Base-by-base conservation (phyloP, 2,113 vertebrate species). In the Notothenia rossii region DNA sequence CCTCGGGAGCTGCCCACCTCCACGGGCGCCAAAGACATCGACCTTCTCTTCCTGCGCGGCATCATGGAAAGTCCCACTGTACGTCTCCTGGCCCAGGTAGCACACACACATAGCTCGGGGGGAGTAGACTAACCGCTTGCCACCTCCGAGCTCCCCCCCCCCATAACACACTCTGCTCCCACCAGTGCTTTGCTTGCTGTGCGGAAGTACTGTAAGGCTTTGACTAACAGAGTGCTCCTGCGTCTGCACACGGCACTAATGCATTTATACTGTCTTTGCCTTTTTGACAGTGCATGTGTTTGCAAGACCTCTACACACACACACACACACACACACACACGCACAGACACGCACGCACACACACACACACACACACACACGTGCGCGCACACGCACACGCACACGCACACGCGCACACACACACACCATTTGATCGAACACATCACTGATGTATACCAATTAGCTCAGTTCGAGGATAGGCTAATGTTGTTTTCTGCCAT, bases 41-140 rank as follows among this genome's bases (percentile, higher is more conserved):
- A 99, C 94, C 96, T 99, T 71, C 97, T 99, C 92, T 99, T 99
- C 91, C 96, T 99, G 75, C 97, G 98, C 82, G 98, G 98, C 88
- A 97, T 99, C 93, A 99, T 99, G 97, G 98, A 99, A 92, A 99
- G 99, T 90, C 97, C 97, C 62, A 97, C 95, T 88, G 97, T 99
- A 94, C 94, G 96, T 88, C 97, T 96, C 36, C 95, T 96, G 85
- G 95, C 95, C 85, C 95, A 98, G 96, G 96, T 98, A 97, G 86
- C 86, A 86, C 85, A 89, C 85, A 86, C 62, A 77, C 83, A 86
- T 40, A 77, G 75, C 49, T 73, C 50, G 48, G 54, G 82, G 64
- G 48, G 73, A 84, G 77, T 65, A 61, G 59, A 64, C 62, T 22
- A 82, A 71, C 65, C 48, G 4, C 56, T 20, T 20, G 79, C 54